Conservation (phyloP, 37 sponge, comb jelly and placozoan species). For the Ianthella basta region DNA sequence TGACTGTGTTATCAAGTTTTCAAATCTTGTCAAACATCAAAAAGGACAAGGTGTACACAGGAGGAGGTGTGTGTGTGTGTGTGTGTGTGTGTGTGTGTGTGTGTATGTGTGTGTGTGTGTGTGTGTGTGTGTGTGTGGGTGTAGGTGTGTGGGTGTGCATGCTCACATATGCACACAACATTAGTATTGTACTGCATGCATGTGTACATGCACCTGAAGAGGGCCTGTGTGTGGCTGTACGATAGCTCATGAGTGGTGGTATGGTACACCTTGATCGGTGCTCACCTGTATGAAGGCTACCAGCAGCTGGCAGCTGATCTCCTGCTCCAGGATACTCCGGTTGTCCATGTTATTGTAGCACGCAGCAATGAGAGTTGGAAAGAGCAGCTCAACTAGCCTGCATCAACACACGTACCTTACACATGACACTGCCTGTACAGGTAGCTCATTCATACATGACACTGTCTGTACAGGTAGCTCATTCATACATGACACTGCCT, state of each 20-base stretch:
- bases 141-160: too few relatives aligned
- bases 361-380: constrained; percentile 82
- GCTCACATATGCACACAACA: background rate
- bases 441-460: too few relatives aligned
- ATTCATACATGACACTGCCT: too few relatives aligned
- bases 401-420: background rate
- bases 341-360: constrained; percentile 71
- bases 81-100: too few relatives aligned
- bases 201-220: too few relatives aligned
- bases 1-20: too few relatives aligned
- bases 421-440: background rate
- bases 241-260: background rate
- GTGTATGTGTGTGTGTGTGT: too few relatives aligned
- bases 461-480: too few relatives aligned
- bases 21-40: background rate
- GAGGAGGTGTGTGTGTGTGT: too few relatives aligned
- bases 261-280: background rate
- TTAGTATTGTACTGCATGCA: too few relatives aligned
- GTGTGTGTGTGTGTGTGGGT: too few relatives aligned
- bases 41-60: background rate
- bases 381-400: constrained; percentile 71
- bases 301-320: constrained; percentile 76
- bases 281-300: constrained; percentile 58
- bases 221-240: background rate
- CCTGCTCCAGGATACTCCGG: constrained; percentile 69